Base-by-base conservation (phyloP, 2,888 invertebrate genomes). In the Ennomos fuscantarius region DNA sequence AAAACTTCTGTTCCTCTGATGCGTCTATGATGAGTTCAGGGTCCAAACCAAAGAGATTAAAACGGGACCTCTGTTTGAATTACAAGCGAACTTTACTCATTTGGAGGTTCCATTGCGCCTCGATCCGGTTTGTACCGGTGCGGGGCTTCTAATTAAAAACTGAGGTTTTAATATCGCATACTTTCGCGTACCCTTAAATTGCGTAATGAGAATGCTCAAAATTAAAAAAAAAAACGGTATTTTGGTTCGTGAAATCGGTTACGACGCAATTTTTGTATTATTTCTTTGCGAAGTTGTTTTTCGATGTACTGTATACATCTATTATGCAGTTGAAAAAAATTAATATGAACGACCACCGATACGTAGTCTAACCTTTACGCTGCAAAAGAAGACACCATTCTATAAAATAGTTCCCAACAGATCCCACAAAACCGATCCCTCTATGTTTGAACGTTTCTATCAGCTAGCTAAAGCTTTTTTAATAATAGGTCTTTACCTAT, bases 71-170 rank as follows among this genome's bases (percentile, higher is more conserved):
- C 50, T 60, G 60, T 70, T 69, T 62, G 56, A 68, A 65, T 73
- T 55, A 62, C 60, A 32, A 44, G 10, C 35, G 39, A 74, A 75
- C 68, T 74, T 74, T 65, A 42, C 55, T 71, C 66, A 70, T 76
- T 70, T 66, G 53, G 60, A 57, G 57, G 45, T 51, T 56, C 55
- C 60, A 61, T 50, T 55, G 57, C 54, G 48, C 42, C 49, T 5
- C 41, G 53, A 45, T 55, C 44, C 46, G 40, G 42, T 56, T 44
- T 48, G 49, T 43, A 5, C 24, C 15, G 34, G 33, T 9, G 54
- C 53, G 53, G 55, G 61, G 46, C 43, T 31, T 55, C 33, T 55
- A 47, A 65, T 65, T 69, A 62, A 64, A 62, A 46, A 37, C 45
- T 40, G 44, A 24, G 48, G 45, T 44, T 54, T 53, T 59, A 54